These are phyloP conservation scores for Paraescarpia echinospica DNA, from an alignment of 1,140 invertebrate genomes.

Conservation along the genomic window DNA sequence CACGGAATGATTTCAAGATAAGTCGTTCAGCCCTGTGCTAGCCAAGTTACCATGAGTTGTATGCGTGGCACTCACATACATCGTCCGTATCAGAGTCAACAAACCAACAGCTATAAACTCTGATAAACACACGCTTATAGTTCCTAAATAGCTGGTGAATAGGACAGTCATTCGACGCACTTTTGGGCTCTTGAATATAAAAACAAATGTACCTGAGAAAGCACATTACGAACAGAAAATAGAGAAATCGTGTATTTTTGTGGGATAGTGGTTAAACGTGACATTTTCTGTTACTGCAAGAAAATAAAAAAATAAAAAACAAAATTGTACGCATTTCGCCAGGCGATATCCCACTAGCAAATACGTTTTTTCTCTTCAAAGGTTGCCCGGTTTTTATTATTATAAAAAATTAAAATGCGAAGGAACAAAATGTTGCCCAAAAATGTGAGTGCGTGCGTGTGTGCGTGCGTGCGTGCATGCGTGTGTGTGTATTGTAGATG, in stretches of 20 bases:
- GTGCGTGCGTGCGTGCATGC: no score
- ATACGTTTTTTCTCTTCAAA: no score
- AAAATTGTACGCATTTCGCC: not conserved
- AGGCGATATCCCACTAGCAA: no score
- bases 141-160: not conserved
- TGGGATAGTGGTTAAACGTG: not conserved
- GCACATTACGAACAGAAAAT: not conserved
- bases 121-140: not conserved
- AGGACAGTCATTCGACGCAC: not conserved
- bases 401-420: no score
- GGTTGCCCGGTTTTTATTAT: no score
- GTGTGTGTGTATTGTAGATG: no score
- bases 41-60: not conserved
- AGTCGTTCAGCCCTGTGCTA: not conserved
- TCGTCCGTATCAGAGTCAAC: not conserved
- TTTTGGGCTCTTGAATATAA: not conserved
- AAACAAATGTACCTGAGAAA: not conserved
- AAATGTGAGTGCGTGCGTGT: no score
- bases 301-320: not conserved
- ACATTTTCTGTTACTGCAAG: not conserved
- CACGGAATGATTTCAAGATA: not conserved
- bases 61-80: not conserved
- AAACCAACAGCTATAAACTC: not conserved
- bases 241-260: not conserved
- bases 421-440: no score